Base-by-base conservation (phyloP, 2,888 invertebrate species). In the Scaptomyza flava region DNA sequence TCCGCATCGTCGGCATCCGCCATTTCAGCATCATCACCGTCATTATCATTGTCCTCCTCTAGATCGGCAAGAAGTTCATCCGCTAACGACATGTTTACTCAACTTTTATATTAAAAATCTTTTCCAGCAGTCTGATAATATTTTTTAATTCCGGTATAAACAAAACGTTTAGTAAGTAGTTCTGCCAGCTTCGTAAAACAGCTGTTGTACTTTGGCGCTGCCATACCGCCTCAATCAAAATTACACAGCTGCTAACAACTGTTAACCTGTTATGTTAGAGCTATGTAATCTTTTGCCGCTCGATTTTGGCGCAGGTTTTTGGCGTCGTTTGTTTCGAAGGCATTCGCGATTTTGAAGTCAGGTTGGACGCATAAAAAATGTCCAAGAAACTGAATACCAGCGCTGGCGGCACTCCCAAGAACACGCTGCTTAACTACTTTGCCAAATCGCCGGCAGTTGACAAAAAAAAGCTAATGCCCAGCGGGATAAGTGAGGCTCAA, bases 11-110 rank as follows among this genome's bases (percentile, higher is more conserved):
- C 90, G 48, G 67, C 83, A 31, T 72, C 84, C 17, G 56, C 78
- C 82, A 80, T 87, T 94, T 93, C 91, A 53, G 95, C 94, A 85
- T 95, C 94, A 73, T 94, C 92, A 70, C 93, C 92, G 8, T 94
- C 95, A 88, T 96, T 96, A 69, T 96, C 96, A 87, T 96, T 97
- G 90, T 97, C 98, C 90, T 98, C 98, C 92, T 99, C 99, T 72
- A 99, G 94, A 94, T 99, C 99, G 27, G 99, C 99, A 59, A 99
- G 93, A 72, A 99, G 93, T 93, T 99, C 99, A 90, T 99, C 99
- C 0, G 99, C 99, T 77, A 99, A 93, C 89, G 99, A 99, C 99
- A 99, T 99, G 82, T 88, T 73, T 43, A 14, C 6, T 12, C 6
- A 42, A 34, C 8, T 23, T 34, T 43, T 57, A 7, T 4, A 27